These are phyloP conservation scores for Acrobasis suavella DNA, from an alignment of 2,888 invertebrate species.

Conservation along the genomic window DNA sequence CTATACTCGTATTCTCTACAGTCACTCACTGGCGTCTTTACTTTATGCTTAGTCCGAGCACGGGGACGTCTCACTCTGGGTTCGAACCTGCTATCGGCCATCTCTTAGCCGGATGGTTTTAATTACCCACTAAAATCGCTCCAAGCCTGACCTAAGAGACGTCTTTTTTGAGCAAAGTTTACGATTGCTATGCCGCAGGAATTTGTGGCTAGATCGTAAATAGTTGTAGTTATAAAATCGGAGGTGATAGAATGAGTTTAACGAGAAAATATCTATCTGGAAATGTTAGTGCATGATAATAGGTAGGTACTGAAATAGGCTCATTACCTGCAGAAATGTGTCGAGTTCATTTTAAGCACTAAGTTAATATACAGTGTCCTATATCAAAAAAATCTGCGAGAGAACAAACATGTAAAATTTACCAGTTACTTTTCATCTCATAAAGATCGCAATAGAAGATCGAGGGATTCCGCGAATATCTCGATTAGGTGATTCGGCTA, in stretches of 20 bases:
- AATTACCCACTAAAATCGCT: constrained; percentile 36
- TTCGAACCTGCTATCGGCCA: constrained; percentile 62
- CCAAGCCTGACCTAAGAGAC: constrained; percentile 13
- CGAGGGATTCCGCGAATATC: no score
- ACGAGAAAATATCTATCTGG: neutral
- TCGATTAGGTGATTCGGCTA: no score
- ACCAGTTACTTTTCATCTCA: no score
- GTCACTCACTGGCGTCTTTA: neutral
- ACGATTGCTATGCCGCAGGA: constrained; percentile 15
- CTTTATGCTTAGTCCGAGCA: neutral
- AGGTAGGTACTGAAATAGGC: no score
- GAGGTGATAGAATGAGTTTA: constrained; percentile 12
- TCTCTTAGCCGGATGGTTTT: constrained; percentile 51
- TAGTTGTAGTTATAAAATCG: constrained; percentile 9
- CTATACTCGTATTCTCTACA: neutral
- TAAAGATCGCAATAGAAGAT: no score
- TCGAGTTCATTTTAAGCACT: no score
- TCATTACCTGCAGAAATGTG: no score
- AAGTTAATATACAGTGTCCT: no score
- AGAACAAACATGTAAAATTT: no score
- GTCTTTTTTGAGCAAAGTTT: constrained; percentile 9
- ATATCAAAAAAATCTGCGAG: no score
- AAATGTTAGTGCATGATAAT: neutral
- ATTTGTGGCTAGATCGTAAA: constrained; percentile 18
- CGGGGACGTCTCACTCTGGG: constrained; percentile 68